Conservation (phyloP, 2,888 invertebrate species). For the Andricus quercusramuli region DNA sequence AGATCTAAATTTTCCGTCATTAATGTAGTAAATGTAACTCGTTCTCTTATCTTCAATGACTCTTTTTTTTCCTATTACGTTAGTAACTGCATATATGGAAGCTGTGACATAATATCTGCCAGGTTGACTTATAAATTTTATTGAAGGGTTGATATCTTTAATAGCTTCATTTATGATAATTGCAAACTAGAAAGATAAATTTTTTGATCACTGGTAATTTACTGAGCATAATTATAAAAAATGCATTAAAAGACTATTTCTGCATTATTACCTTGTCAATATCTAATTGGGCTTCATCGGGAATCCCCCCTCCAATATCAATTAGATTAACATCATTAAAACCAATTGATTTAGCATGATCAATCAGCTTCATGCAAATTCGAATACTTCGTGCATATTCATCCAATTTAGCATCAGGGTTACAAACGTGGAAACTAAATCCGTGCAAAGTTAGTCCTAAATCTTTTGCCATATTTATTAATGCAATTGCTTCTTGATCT, state of each 20-base stretch:
- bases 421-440: constrained; percentile 75
- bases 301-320: constrained; percentile 84
- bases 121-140: constrained; percentile 82
- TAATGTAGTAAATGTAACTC: constrained; percentile 81
- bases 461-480: constrained; percentile 65
- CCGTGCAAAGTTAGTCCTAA: constrained; percentile 70
- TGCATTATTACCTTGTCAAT: constrained; percentile 76
- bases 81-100: constrained; percentile 81
- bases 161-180: constrained; percentile 80
- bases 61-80: constrained; percentile 80
- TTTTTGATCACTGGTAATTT: neutral
- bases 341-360: constrained; percentile 79
- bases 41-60: constrained; percentile 63
- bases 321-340: constrained; percentile 79
- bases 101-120: constrained; percentile 83
- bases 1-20: constrained; percentile 83
- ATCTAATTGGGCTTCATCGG: constrained; percentile 77
- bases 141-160: constrained; percentile 73
- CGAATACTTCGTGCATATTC: constrained; percentile 80
- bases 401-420: constrained; percentile 75
- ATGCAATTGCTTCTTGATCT: constrained; percentile 61
- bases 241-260: neutral
- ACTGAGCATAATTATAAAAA: neutral
- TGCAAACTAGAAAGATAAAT: constrained; percentile 67
- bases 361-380: constrained; percentile 79